Base-by-base conservation (phyloP, 2,113 vertebrate genomes). In the Notothenia rossii region DNA sequence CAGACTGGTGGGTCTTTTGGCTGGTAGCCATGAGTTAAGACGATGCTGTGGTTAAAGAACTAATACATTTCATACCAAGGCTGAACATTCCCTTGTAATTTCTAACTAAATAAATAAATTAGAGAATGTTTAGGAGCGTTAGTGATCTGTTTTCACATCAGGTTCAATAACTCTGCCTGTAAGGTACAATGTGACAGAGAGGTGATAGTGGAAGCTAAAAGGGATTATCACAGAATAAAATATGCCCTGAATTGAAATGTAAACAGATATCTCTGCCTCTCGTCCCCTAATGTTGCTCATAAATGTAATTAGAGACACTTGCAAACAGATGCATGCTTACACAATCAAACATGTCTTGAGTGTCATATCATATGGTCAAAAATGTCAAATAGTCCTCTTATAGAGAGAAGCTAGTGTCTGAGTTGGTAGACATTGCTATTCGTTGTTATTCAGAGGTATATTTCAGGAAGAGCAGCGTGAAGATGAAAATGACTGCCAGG, bases 371-470 rank as follows among this genome's bases (percentile, higher is more conserved):
- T 68, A 25, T 2, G 66, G 58, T 78, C 13, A 53, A 88, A 18
- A 77, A 70, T 4, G 66, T 67, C 36, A 53, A 65, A 40, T 36
- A 11, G 25, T 65, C 10, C 7, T 45, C 64, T 63, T 17, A 54
- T 20, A 50, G 43, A 75, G 22, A 43, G 55, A 72, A 48, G 58
- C 13, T 18, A 25, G 62, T 12, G 48, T 46, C 0, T 48, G 49
- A 55, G 70, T 54, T n/a, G 22, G 82, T 65, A 56, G 80, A 84
- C 72, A 77, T 53, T n/a, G 25, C 10, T 40, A 12, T 63, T 83
- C 83, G 84, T 87, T 61, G 79, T 75, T 88, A 91, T 90, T 85
- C 87, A 61, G 55, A 70, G 66, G 62, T 76, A 45, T 65, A 50
- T 63, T 59, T 82, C 49, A 49, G 55, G 46, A 64, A 85, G 74